Base-by-base conservation (phyloP, 2,113 vertebrate genomes). In the Columbina picui region DNA sequence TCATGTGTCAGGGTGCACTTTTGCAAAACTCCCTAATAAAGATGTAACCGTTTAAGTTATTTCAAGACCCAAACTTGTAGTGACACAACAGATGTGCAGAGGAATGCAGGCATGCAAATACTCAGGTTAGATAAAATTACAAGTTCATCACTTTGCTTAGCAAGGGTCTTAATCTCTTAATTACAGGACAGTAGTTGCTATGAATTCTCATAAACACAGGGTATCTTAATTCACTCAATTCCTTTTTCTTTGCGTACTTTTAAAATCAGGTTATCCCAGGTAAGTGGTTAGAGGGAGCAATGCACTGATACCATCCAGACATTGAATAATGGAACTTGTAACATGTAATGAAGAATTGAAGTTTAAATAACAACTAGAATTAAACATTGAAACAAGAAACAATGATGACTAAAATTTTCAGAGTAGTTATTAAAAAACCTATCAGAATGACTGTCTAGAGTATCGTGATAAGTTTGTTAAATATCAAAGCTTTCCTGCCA, bases 141-240 rank as follows among this genome's bases (percentile, higher is more conserved):
- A 84, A 34, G 78, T 65, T 91, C n/a, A 82, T 43, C 53, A 69
- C 7, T 36, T 25, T 41, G 65, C 53, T 90, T 64, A 73, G 57
- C 39, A 85, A 93, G 50, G 69, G 47, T 89, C 87, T 68, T 91
- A 77, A 78, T 74, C 84, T 93, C 56, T 81, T 75, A 89, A 84
- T 87, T 82, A 84, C 18, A 79, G 9, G 36, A 30, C 11, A 87
- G 43, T 55, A 87, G 56, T 56, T 50, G n/a, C 21, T 76, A 77
- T 0, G 4, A 29, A 63, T 55, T 56, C 60, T 60, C 60, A 94
- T 32, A 88, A 53, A 64, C 39, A 84, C 15, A 70, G 23, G 20
- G 5, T 59, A 70, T 27, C n/a, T 79, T 49, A 60, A 34, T 38
- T 39, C 15, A 64, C 15, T 76, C 60, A 68, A 47, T 71, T 89